Percentiles rank a stretch among this genome's conserved stretches.
phyloP scores from a whole-genome alignment of 2,113 vertebrate species.

The Engraulis encrasicolus region DNA sequence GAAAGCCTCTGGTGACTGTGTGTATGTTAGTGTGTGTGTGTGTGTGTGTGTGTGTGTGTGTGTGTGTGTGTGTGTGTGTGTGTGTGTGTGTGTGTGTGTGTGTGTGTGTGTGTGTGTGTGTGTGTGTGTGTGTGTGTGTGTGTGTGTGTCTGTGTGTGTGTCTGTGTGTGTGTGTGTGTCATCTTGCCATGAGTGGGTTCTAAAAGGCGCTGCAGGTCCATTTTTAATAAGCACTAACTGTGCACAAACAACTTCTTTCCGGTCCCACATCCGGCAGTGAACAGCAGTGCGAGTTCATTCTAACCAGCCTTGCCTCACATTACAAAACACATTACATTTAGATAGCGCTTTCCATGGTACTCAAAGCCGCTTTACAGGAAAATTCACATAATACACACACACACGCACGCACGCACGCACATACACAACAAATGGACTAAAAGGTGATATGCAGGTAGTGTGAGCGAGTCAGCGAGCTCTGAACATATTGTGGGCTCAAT shows the following conservation, averaged over 20 bases:
- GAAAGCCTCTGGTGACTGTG: slow-evolving; percentile 12
- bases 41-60: background rate
- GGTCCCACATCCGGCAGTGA: background rate
- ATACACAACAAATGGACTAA: too few relatives aligned
- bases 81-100: background rate
- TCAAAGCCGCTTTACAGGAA: too few relatives aligned
- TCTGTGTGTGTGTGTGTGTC: background rate
- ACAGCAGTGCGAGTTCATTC: background rate
- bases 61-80: background rate
- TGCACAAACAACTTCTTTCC: background rate
- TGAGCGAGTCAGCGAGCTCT: too few relatives aligned
- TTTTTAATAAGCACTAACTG: slow-evolving; percentile 24
- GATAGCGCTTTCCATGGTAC: too few relatives aligned
- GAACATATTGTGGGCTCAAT: too few relatives aligned
- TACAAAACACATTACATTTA: too few relatives aligned
- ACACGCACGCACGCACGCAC: too few relatives aligned
- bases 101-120: background rate
- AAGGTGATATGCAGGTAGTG: too few relatives aligned
- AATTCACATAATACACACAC: too few relatives aligned
- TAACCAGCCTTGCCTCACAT: background rate
- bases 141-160: background rate
- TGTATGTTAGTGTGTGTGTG: background rate
- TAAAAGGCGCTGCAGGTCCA: background rate
- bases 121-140: background rate
- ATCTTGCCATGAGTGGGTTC: background rate